Conservation (phyloP, 2,113 vertebrate species). For the Tragelaphus buxtoni region DNA sequence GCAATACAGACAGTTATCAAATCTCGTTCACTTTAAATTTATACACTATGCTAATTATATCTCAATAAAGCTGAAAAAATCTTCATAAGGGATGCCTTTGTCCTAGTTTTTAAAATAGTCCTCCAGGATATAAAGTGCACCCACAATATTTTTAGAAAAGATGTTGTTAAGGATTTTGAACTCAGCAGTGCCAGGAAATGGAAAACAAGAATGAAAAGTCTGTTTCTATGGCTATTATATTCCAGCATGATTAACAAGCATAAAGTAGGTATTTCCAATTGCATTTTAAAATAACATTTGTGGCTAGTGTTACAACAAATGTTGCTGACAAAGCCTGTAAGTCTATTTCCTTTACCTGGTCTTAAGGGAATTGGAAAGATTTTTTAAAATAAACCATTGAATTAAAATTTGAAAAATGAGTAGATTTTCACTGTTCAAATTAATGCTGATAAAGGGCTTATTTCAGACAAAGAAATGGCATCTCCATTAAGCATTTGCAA, state of each 20-base stretch:
- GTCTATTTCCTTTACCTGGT: background rate
- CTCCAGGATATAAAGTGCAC: background rate
- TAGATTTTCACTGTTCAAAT: background rate
- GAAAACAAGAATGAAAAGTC: background rate
- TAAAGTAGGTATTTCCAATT: background rate
- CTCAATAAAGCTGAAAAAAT: background rate
- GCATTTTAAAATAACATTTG: background rate
- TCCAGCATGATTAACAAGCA: background rate
- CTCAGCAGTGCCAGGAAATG: background rate
- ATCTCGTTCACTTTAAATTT: too few species aligned
- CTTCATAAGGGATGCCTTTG: background rate
- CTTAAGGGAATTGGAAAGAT: background rate
- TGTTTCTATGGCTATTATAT: background rate
- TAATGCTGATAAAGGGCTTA: background rate
- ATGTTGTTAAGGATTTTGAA: background rate
- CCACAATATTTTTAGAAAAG: background rate
- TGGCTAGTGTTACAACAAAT: background rate
- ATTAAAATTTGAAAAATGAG: background rate
- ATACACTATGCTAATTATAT: too few species aligned
- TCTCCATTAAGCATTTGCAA: background rate
- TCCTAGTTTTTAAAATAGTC: background rate
- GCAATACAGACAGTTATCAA: too few species aligned
- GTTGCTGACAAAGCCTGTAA: background rate
- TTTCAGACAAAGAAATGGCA: background rate
- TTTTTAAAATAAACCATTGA: background rate